These are phyloP conservation scores for Poeciliopsis presidionis DNA, from an alignment of 2,797 vertebrate species.

Conservation along the genomic window DNA sequence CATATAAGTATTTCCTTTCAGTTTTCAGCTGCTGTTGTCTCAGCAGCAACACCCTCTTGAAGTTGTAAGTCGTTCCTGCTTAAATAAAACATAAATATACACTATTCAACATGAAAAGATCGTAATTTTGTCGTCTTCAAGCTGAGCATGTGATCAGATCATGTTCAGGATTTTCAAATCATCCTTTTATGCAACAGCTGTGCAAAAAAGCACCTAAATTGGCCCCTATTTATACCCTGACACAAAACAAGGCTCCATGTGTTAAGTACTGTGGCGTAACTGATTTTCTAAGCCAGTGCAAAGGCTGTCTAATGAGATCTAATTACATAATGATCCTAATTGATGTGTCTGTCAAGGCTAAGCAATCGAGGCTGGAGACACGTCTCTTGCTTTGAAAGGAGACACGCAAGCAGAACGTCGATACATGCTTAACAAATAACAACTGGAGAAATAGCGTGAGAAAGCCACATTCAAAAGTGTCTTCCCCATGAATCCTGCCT, in stretches of 20 bases:
- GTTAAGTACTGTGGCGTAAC: constrained; percentile 34
- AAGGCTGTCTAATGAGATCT: constrained; percentile 58
- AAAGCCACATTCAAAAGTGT: neutral
- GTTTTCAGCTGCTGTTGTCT: neutral
- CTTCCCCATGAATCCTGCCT: neutral
- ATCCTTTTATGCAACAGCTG: neutral
- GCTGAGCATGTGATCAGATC: neutral
- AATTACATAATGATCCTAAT: constrained; percentile 65
- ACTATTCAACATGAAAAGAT: neutral
- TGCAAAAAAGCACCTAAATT: neutral
- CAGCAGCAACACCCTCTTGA: too few species aligned
- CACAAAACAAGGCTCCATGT: constrained; percentile 19
- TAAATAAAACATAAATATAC: neutral
- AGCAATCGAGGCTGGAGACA: constrained; percentile 34
- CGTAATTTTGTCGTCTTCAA: neutral
- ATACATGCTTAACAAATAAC: constrained; percentile 9
- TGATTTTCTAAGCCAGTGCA: constrained; percentile 40
- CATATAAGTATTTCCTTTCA: neutral
- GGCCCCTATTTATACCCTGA: constrained; percentile 18
- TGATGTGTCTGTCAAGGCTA: constrained; percentile 57
- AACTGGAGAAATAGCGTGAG: constrained; percentile 2
- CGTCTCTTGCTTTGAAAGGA: constrained; percentile 26
- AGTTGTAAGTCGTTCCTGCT: neutral
- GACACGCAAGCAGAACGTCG: constrained; percentile 23
- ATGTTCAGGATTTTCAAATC: neutral